Evolutionary conservation across 2,888 invertebrate genomes (phyloP).

Genomic region (Paralinhomoeus sp.): DNA sequence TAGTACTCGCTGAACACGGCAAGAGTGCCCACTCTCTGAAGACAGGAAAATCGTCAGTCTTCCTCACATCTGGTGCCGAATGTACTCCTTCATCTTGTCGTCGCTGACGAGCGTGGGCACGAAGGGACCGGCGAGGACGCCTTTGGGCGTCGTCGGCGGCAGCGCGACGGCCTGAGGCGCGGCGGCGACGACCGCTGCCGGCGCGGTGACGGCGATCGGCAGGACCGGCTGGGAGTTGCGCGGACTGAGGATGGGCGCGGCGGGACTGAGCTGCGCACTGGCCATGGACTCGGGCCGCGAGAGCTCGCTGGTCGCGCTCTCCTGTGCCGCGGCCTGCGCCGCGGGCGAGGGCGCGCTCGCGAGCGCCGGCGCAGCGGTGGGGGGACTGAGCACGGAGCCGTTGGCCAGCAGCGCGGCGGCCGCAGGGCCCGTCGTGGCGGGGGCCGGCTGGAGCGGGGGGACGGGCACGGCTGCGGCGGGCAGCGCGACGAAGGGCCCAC

Average conservation of each 20-base stretch:
- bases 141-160: not conserved
- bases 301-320: not conserved
- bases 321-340: not conserved
- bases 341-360: not conserved
- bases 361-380: not conserved
- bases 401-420: not conserved
- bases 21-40: not conserved
- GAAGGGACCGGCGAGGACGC: constrained; percentile 1
- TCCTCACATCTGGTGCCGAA: constrained; percentile 23
- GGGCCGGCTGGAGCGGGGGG: not conserved
- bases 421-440: not conserved
- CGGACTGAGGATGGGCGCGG: not conserved
- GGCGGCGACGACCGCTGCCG: not conserved
- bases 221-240: not conserved
- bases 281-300: too few species aligned
- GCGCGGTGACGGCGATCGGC: not conserved
- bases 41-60: not conserved
- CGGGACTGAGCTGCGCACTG: too few species aligned
- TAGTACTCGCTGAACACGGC: constrained; percentile 67
- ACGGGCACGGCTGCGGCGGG: not conserved
- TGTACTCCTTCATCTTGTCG: constrained; percentile 18
- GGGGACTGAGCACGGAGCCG: not conserved
- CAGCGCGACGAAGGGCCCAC: not conserved
- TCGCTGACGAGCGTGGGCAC: constrained; percentile 8
- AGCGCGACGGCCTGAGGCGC: not conserved